phyloP scores from a whole-genome alignment of 2,888 invertebrate species.

The Pseudoips prasinana region DNA sequence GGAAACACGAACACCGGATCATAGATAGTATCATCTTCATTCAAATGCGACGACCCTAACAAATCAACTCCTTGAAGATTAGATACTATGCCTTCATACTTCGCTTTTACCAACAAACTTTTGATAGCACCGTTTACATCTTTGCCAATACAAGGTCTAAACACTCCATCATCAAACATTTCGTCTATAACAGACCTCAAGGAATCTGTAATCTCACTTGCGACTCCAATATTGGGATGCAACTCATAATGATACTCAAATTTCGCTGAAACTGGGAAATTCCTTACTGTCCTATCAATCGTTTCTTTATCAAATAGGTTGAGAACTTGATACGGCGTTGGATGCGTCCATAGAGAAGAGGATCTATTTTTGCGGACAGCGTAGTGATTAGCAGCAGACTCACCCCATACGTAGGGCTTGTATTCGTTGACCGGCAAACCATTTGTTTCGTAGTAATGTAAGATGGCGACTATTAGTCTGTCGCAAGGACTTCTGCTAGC shows the following conservation, averaged over 20 bases:
- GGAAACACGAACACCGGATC: conserved; percentile 93
- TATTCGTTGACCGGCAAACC: conserved; percentile 84
- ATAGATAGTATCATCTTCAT: conserved; percentile 80
- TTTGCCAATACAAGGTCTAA: conserved; percentile 36
- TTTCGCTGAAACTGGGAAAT: conserved; percentile 86
- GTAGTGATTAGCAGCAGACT: conserved; percentile 89
- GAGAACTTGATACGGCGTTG: conserved; percentile 87
- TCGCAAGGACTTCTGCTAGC: conserved; percentile 87
- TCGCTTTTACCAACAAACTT: conserved; percentile 39
- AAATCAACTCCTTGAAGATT: conserved; percentile 42
- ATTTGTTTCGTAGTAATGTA: conserved; percentile 86
- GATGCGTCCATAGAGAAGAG: conserved; percentile 85
- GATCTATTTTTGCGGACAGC: conserved; percentile 82
- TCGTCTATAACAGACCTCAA: conserved; percentile 38
- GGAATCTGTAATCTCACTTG: conserved; percentile 26
- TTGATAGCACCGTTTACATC: conserved; percentile 47
- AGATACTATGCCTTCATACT: conserved; percentile 37
- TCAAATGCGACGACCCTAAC: conserved; percentile 42
- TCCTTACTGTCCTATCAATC: conserved; percentile 85
- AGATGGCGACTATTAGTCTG: conserved; percentile 84
- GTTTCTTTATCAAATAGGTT: conserved; percentile 85
- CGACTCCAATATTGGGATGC: conserved; percentile 35
- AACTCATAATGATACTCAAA: conserved; percentile 73
- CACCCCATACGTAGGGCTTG: conserved; percentile 93
- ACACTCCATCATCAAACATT: conserved; percentile 41